Base-by-base conservation (phyloP, 2,797 vertebrate species). In the Hypotaenidia okinawae region DNA sequence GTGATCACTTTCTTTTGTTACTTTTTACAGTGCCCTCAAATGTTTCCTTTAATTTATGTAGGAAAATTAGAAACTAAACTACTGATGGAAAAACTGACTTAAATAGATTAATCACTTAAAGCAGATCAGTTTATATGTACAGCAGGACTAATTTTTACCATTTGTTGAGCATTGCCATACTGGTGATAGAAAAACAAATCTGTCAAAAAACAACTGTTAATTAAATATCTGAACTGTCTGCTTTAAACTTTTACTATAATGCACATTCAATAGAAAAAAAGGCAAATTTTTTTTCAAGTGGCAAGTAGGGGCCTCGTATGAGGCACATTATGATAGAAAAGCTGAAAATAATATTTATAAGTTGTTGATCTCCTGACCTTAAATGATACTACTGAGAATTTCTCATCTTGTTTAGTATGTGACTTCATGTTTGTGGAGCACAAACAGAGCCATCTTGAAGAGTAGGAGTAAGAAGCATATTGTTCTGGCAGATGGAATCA, bases 401-500 rank as follows among this genome's bases (percentile, higher is more conserved):
- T 92, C 43, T 90, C 11, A 15, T 92, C 80, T 90, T 57, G 24
- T 89, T 94, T 92, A 84, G 28, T 81, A 28, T 82, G 21, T 83
- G 84, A 85, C 63, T 90, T 94, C 30, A 3, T 86, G 39, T 87
- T 83, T 85, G 74, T 85, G 85, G 57, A 93, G 43, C 66, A 67
- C 70, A 81, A 70, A 55, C 37, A 86, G 61, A 77, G 32, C 33
- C 83, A 54, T 91, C 75, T 84, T 94, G 72, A 95, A 86, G 87
- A 78, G 91, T 74, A 84, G 88, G 90, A 78, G 77, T 89, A 87
- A 79, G 78, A 39, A 84, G 13, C 85, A 89, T 91, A 79, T 95
- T 94, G 69, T 84, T 90, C n/a, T 76, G 72, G 28, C 96, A 97
- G 91, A 94, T 93, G 93, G 90, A 81, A 21, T 76, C 25, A 49